Conservation (phyloP, 2,113 vertebrate species). For the Ageneiosus marmoratus region DNA sequence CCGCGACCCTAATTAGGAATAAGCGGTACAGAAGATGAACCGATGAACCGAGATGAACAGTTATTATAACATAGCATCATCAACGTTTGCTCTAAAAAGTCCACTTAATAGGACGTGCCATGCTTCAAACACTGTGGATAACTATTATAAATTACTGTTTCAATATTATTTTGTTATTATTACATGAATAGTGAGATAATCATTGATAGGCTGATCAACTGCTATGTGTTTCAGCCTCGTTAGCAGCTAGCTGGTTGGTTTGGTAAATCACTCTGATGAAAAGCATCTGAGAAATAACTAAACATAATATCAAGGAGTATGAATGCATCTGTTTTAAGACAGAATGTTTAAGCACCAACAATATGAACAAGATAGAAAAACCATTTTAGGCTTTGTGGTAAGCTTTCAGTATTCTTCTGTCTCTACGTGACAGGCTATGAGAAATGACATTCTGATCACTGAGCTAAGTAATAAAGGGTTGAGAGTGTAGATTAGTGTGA, state of each 20-base stretch:
- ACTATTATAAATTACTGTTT: not conserved
- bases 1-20: too few relatives aligned
- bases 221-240: not conserved
- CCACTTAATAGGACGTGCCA: not conserved
- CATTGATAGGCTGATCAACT: not conserved
- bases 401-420: not conserved
- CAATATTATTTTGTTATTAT: not conserved
- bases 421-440: not conserved
- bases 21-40: too few relatives aligned
- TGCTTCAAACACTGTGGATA: not conserved
- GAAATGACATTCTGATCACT: not conserved
- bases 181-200: not conserved
- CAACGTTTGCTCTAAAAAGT: not conserved
- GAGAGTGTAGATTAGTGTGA: not conserved
- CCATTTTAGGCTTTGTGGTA: too few relatives aligned
- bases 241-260: not conserved
- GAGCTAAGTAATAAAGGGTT: slow-evolving; percentile 5
- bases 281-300: not conserved
- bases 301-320: not conserved
- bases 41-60: too few relatives aligned
- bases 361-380: not conserved
- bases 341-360: not conserved
- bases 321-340: not conserved
- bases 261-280: not conserved
- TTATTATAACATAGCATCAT: not conserved